Evolutionary conservation across 2,113 vertebrate species (phyloP).

Genomic region (Eulacestoma nigropectus): DNA sequence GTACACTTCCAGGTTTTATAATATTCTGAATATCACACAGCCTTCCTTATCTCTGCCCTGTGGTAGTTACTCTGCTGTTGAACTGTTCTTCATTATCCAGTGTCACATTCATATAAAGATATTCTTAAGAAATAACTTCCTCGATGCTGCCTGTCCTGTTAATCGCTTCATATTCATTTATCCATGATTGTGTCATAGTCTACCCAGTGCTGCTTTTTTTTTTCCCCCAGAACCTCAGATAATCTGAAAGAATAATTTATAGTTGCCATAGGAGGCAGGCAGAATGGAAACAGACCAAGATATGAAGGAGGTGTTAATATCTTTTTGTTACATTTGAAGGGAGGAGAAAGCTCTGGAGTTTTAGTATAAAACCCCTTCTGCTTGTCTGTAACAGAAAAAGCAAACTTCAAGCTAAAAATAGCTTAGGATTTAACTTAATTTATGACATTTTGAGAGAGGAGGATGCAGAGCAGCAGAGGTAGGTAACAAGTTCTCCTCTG

Average conservation of each 20-base stretch:
- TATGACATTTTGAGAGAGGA: background rate
- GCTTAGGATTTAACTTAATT: background rate
- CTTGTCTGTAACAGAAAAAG: background rate
- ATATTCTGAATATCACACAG: background rate
- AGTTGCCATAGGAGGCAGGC: background rate
- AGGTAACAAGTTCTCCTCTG: background rate
- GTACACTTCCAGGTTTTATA: background rate
- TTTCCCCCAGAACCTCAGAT: background rate
- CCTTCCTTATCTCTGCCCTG: background rate
- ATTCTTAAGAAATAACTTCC: background rate
- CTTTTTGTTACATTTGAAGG: background rate
- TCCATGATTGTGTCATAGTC: background rate
- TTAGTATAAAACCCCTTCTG: background rate
- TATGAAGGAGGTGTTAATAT: background rate
- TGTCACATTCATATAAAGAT: background rate
- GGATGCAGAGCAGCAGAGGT: background rate
- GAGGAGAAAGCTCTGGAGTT: background rate
- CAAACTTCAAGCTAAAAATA: background rate
- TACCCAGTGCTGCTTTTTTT: background rate
- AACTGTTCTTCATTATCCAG: background rate
- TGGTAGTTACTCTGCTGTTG: background rate
- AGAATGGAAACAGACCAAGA: background rate
- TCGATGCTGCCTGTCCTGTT: background rate
- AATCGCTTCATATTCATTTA: background rate
- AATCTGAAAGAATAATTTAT: background rate